Conservation (phyloP, 2,113 vertebrate species). For the Coryphaenoides rupestris region DNA sequence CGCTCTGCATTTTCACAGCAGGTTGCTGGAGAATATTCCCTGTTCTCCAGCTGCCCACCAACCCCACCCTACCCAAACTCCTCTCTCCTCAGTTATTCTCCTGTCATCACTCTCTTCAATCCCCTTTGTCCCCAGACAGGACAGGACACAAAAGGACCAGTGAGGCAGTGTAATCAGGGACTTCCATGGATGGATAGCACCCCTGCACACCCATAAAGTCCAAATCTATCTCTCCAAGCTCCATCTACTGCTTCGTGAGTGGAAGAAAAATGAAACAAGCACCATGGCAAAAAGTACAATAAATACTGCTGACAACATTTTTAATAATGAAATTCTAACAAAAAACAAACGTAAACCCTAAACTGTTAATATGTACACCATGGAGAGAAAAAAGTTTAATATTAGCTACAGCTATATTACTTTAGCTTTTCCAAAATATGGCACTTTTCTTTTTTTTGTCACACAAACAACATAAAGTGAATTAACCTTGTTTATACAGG, state of each 20-base stretch:
- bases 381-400: conserved; percentile 16
- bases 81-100: conserved; percentile 65
- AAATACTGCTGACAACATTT: too few relatives aligned
- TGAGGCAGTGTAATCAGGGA: conserved; percentile 79
- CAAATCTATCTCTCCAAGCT: conserved; percentile 63
- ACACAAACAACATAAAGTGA: not conserved
- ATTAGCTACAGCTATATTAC: not conserved
- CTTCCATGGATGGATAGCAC: conserved; percentile 76
- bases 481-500: not conserved
- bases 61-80: conserved; percentile 33
- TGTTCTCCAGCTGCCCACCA: conserved; percentile 30
- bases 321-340: not conserved
- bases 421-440: too few relatives aligned
- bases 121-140: conserved; percentile 69
- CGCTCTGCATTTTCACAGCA: conserved; percentile 50
- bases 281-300: conserved; percentile 7
- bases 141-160: conserved; percentile 75
- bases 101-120: conserved; percentile 57
- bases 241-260: conserved; percentile 64
- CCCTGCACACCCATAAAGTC: conserved; percentile 47
- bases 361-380: too few relatives aligned
- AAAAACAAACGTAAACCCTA: not conserved
- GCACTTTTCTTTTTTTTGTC: not conserved
- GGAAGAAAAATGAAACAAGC: conserved; percentile 53
- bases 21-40: conserved; percentile 60